Percentiles rank a stretch among this genome's conserved stretches.
These are phyloP conservation scores for Carassius gibelio DNA, from an alignment of 2,113 vertebrate genomes.

Conservation along the genomic window DNA sequence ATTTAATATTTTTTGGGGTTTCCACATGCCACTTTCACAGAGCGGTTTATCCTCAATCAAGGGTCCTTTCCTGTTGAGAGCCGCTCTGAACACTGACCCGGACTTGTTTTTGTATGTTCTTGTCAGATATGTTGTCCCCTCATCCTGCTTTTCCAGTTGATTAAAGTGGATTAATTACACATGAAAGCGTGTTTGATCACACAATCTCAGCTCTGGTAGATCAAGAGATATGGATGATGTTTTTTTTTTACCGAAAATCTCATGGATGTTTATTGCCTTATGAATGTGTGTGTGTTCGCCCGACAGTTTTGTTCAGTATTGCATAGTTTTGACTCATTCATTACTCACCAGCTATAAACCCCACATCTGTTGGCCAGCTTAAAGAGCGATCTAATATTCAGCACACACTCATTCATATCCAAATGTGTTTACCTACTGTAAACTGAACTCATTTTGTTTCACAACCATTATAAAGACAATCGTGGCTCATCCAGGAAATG, in stretches of 20 bases:
- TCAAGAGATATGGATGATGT: constrained; percentile 35
- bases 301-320: background rate
- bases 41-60: constrained; percentile 63
- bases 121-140: constrained; percentile 45
- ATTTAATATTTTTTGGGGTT: constrained; percentile 64
- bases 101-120: constrained; percentile 38
- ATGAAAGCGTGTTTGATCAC: constrained; percentile 58
- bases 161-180: constrained; percentile 62
- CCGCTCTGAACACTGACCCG: constrained; percentile 42
- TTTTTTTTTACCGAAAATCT: background rate
- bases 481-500: no score
- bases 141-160: constrained; percentile 56
- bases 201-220: constrained; percentile 53
- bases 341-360: background rate
- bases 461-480: background rate
- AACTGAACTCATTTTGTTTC: background rate
- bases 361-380: constrained; percentile 9
- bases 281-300: background rate
- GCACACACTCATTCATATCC: background rate
- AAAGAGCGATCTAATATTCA: constrained; percentile 4
- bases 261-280: background rate
- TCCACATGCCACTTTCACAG: constrained; percentile 56
- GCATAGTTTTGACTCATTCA: background rate
- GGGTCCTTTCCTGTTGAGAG: constrained; percentile 62
- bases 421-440: background rate